Evolutionary conservation across 2,888 invertebrate species (phyloP), one percentile per base, ranked within the genome.

Genomic region (Melanotus villosus): DNA sequence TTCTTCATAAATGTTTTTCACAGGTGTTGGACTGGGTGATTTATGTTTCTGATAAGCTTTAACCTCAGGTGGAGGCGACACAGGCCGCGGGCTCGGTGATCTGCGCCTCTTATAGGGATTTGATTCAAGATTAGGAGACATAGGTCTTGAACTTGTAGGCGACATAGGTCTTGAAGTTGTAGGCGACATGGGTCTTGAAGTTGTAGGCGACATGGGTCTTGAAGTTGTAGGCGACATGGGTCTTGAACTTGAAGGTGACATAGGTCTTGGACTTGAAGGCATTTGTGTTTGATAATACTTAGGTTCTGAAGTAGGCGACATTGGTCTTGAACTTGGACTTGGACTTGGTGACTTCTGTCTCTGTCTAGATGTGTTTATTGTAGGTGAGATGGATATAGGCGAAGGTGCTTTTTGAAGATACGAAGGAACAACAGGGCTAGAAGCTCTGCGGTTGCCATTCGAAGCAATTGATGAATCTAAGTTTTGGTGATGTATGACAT

Each of bases 261-360:
- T 38, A 47, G 54, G 54, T 19, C 59, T 62, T 32, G 70, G 68
- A 52, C 70, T 71, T 32, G 68, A 65, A 7, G 72, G 65, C 65
- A 41, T 68, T 43, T 57, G 50, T 62, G 47, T 67, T 32, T 30
- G 50, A 9, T 16, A 14, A 7, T 1, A 7, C 16, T 38, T 10
- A 5, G n/a, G 12, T 38, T 12, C 12, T 12, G 16, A 12, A 14
- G n/a, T 14, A 12, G 38, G 38, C 14, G 38, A 38, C 6, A 23
- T 26, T 21, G 36, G 18, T 6, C 26, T 50, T 23, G 19, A 12
- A 3, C 10, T 47, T 47, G 4, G 23, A 21, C 56, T 54, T 5
- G 76, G 75, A 71, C 76, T 78, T 18, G 75, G 73, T 10, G 74
- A 72, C 47, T 69, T 72, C 7, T 50, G 14, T 16, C 36, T 38